phyloP scores from a whole-genome alignment of 2,113 vertebrate genomes.

The Pagrus major region DNA sequence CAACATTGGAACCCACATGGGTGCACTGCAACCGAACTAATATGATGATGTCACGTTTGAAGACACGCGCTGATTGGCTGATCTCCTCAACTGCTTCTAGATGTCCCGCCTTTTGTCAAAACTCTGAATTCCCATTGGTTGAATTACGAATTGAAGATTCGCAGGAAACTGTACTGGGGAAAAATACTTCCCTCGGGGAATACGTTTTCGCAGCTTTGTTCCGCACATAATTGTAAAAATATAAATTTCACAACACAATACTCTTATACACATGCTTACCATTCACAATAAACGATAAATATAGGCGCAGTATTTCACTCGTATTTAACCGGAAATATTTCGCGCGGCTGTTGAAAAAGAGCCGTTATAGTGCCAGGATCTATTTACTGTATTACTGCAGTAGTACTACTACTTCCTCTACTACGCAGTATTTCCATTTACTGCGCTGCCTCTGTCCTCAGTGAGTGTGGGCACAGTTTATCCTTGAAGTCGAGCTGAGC shows the following conservation, averaged over 20 bases:
- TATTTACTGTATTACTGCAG: slow-evolving; percentile 77
- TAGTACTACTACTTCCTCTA: slow-evolving; percentile 84
- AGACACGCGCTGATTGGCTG: slow-evolving; percentile 53
- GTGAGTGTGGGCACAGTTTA: slow-evolving; percentile 42
- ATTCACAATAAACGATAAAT: slow-evolving; percentile 20
- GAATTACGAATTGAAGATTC: rapidly evolving
- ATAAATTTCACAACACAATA: slow-evolving; percentile 24
- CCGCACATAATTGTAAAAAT: slow-evolving; percentile 73
- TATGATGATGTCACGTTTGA: rapidly evolving
- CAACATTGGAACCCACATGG: slow-evolving; percentile 78
- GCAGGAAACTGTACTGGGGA: slow-evolving; percentile 77
- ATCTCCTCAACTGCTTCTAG: rapidly evolving
- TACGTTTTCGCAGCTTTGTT: slow-evolving; percentile 62
- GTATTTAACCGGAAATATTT: slow-evolving; percentile 32
- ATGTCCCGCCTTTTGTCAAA: slow-evolving; percentile 20
- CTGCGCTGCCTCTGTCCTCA: slow-evolving; percentile 74
- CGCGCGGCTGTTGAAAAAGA: slow-evolving; percentile 12
- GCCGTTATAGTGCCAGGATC: slow-evolving; percentile 60
- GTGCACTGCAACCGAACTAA: slow-evolving; percentile 65
- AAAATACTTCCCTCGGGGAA: slow-evolving; percentile 78
- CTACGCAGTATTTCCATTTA: slow-evolving; percentile 81
- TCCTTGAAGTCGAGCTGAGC: slow-evolving; percentile 34
- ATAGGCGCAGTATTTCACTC: slow-evolving; percentile 40
- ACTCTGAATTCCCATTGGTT: slow-evolving; percentile 54
- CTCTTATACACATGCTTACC: neutral